phyloP scores from a whole-genome alignment of 2,888 invertebrate species.

The Eupelmus urozonus region DNA sequence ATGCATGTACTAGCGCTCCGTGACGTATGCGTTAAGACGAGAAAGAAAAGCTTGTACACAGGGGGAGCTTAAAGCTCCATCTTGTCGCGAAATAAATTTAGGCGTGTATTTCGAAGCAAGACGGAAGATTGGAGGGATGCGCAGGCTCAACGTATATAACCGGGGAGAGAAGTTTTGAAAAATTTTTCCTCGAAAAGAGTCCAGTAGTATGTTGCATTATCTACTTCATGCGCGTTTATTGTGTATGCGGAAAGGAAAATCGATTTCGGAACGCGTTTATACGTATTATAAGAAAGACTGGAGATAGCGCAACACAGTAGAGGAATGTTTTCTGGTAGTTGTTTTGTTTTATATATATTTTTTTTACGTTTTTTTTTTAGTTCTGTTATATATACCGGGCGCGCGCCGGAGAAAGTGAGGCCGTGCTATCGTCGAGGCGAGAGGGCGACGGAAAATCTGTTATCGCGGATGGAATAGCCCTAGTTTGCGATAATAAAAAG shows the following conservation, averaged over 20 bases:
- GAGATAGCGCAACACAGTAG: slow-evolving; percentile 21
- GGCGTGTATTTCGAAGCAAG: no score
- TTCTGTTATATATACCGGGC: not conserved
- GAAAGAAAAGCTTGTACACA: no score
- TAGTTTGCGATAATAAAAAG: not conserved
- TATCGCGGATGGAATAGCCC: not conserved
- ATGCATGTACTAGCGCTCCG: no score
- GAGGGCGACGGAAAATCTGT: slow-evolving; percentile 5
- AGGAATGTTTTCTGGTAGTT: slow-evolving; percentile 26
- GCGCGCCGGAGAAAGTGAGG: not conserved
- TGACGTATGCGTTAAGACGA: no score
- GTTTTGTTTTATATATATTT: no score
- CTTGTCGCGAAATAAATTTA: no score
- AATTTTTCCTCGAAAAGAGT: not conserved
- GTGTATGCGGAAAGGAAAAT: not conserved
- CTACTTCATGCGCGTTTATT: not conserved
- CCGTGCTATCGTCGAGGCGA: not conserved
- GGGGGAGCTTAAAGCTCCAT: no score
- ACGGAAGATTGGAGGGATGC: no score
- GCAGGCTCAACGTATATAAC: no score
- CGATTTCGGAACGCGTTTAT: not conserved
- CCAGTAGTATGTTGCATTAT: not conserved
- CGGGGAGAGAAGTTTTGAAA: not conserved
- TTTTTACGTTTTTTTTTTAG: not conserved
- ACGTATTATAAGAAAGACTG: no score